Conservation (phyloP, 2,888 invertebrate species). For the Agrilus biguttatus region DNA sequence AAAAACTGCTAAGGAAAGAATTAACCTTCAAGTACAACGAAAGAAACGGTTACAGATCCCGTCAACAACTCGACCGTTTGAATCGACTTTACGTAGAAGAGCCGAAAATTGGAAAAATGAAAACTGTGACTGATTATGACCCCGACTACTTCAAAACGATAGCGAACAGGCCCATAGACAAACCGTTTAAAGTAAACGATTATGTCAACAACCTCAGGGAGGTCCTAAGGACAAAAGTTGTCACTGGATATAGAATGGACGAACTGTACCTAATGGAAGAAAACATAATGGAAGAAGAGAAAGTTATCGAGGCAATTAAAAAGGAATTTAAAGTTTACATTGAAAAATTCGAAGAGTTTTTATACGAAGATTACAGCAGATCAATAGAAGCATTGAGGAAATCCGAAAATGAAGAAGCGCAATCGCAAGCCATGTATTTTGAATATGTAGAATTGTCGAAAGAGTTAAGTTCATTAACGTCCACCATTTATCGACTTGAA, state of each 20-base stretch:
- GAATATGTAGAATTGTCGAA: conserved; percentile 34
- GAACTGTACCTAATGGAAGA: conserved; percentile 37
- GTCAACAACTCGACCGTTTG: conserved; percentile 35
- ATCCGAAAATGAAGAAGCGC: conserved; percentile 33
- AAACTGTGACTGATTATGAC: conserved; percentile 48
- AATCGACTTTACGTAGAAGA: conserved; percentile 42
- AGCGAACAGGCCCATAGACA: conserved; percentile 43
- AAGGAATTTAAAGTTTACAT: conserved; percentile 37
- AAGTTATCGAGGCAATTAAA: conserved; percentile 33
- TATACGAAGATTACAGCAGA: conserved; percentile 43
- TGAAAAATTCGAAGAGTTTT: conserved; percentile 42
- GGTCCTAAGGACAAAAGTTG: conserved; percentile 31
- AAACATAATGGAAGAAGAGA: conserved; percentile 38
- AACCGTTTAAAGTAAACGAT: conserved; percentile 41
- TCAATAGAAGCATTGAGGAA: conserved; percentile 40
- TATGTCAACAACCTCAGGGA: conserved; percentile 35
- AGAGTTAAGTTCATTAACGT: conserved; percentile 26
- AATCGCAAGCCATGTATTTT: conserved; percentile 31
- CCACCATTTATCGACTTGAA: conserved; percentile 40
- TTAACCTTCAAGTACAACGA: conserved; percentile 20
- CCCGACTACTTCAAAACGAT: conserved; percentile 49
- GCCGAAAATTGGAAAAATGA: conserved; percentile 32
- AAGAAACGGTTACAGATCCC: conserved; percentile 22
- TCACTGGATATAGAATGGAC: conserved; percentile 26
- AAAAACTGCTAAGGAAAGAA: conserved; percentile 20